phyloP scores from a whole-genome alignment of 2,888 invertebrate genomes.

The Athrips mouffetella region DNA sequence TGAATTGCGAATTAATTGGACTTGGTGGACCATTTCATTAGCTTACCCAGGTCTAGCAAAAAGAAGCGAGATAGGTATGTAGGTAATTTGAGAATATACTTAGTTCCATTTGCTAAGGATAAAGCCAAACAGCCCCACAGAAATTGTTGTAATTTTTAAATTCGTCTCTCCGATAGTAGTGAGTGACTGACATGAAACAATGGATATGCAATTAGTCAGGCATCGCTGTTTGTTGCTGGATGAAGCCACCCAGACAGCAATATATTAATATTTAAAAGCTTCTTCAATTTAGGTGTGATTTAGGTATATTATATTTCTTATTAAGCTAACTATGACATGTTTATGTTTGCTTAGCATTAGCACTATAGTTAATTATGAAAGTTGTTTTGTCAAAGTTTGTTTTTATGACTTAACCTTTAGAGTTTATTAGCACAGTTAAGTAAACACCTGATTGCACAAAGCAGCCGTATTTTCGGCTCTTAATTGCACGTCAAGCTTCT shows the following conservation, averaged over 20 bases:
- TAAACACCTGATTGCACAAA: conserved; percentile 5
- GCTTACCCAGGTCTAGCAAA: neutral
- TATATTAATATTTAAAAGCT: neutral
- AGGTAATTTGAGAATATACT: too few relatives aligned
- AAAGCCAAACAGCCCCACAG: too few relatives aligned
- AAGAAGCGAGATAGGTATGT: too few relatives aligned
- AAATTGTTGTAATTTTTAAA: too few relatives aligned
- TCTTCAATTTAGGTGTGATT: too few relatives aligned
- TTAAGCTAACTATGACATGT: too few relatives aligned
- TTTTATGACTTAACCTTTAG: neutral
- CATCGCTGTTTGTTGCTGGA: conserved; percentile 19
- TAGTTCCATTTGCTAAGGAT: too few relatives aligned
- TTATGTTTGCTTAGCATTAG: too few relatives aligned
- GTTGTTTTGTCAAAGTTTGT: neutral
- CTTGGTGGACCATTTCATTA: neutral
- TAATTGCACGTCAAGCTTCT: conserved; percentile 36
- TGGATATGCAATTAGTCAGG: conserved; percentile 33
- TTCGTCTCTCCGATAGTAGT: neutral
- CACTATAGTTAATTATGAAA: too few relatives aligned
- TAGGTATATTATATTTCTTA: too few relatives aligned
- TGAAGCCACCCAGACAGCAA: neutral
- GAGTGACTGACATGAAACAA: conserved; percentile 26
- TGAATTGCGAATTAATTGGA: conserved; percentile 49
- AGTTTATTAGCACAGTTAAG: neutral
- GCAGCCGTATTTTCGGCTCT: conserved; percentile 7